These are phyloP conservation scores for Rana temporaria DNA, from an alignment of 2,113 vertebrate genomes.

Conservation along the genomic window DNA sequence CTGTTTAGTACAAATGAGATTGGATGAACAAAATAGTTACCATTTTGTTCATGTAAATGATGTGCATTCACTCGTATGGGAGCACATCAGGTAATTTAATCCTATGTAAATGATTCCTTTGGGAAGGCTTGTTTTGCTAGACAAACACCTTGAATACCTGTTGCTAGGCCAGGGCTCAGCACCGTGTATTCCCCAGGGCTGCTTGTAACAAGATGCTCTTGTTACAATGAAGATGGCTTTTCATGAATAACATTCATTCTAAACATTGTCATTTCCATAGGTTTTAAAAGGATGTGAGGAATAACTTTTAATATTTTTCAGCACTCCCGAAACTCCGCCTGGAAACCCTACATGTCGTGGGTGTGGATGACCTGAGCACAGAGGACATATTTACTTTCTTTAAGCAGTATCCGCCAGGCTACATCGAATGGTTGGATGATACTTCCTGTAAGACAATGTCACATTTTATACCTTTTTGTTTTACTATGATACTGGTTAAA, in stretches of 20 bases:
- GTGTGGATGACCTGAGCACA: constrained; percentile 97
- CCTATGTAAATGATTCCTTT: neutral
- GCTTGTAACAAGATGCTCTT: neutral
- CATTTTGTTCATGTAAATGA: constrained; percentile 17
- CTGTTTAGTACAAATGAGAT: neutral
- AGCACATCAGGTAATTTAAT: neutral
- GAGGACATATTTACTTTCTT: constrained; percentile 94
- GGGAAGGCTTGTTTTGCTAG: neutral
- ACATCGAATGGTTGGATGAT: constrained; percentile 98
- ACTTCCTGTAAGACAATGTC: constrained; percentile 82
- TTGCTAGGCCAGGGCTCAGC: constrained; percentile 5
- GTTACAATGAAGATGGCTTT: neutral
- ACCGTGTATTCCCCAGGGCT: neutral
- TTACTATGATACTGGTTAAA: too few relatives aligned
- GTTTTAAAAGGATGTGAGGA: neutral
- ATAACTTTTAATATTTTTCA: constrained; percentile 59
- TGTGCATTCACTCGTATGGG: neutral
- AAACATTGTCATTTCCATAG: neutral
- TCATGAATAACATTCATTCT: neutral
- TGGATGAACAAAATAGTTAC: neutral
- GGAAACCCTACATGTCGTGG: constrained; percentile 88
- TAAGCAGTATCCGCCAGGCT: constrained; percentile 95
- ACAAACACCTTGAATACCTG: neutral
- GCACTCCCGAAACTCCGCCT: constrained; percentile 89
- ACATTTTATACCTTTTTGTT: too few relatives aligned